Conservation (phyloP, 2,113 vertebrate species). For the Gymnobelideus leadbeateri region DNA sequence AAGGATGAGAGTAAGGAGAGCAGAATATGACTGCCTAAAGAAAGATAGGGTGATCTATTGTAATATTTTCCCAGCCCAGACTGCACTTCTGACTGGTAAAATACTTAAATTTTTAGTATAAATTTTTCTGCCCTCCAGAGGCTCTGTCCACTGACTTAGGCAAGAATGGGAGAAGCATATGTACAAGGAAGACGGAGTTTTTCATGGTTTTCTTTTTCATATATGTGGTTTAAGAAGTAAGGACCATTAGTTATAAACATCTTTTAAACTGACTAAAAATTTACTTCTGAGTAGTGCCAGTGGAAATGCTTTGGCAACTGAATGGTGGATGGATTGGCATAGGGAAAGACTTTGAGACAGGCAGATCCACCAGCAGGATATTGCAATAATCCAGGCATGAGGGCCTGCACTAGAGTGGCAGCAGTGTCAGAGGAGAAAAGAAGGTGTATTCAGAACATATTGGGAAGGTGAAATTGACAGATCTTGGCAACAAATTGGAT, state of each 20-base stretch:
- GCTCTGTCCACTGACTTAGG: background rate
- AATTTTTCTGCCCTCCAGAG: background rate
- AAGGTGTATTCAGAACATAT: background rate
- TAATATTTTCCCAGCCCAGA: background rate
- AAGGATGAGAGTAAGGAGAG: background rate
- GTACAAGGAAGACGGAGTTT: background rate
- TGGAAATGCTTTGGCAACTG: background rate
- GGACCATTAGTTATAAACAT: background rate
- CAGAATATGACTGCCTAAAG: background rate
- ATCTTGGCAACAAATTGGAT: rapidly evolving
- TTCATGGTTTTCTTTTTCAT: background rate
- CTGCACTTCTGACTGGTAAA: background rate
- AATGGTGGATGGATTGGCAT: background rate
- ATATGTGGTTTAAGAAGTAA: background rate
- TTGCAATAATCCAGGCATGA: background rate
- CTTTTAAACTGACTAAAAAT: background rate
- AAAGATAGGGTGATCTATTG: background rate
- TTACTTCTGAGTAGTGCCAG: background rate
- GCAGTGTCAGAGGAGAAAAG: background rate
- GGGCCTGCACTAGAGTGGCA: too few relatives aligned
- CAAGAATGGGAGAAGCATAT: background rate
- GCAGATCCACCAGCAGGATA: background rate
- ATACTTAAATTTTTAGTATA: background rate
- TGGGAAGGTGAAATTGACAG: background rate
- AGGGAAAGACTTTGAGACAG: background rate